These are phyloP conservation scores for Nyctibius grandis DNA, from an alignment of 2,797 vertebrate genomes.

Conservation along the genomic window DNA sequence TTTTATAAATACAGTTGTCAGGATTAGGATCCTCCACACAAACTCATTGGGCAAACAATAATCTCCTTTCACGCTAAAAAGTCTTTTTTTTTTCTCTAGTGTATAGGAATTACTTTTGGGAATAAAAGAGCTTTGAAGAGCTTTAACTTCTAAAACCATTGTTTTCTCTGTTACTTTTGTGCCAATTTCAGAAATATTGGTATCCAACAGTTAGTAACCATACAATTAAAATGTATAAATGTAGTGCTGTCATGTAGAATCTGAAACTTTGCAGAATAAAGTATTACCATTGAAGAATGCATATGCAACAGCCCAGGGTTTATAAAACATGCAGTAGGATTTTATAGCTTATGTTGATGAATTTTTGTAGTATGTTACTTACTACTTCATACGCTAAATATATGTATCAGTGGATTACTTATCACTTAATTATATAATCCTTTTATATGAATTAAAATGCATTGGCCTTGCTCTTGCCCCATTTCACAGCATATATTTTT, in stretches of 20 bases:
- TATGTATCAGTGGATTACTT: background rate
- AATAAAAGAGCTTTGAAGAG: slow-evolving; percentile 42
- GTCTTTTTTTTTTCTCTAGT: background rate
- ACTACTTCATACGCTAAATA: background rate
- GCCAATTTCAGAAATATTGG: background rate
- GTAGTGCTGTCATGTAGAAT: background rate
- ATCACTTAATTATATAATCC: background rate
- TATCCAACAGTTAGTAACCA: background rate
- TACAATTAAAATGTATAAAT: background rate
- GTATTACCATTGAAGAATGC: background rate
- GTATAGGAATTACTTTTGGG: background rate
- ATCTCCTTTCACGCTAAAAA: slow-evolving; percentile 34
- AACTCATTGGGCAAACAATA: background rate
- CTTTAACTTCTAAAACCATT: slow-evolving; percentile 43
- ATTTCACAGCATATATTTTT: background rate
- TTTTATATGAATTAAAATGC: background rate
- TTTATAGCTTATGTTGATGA: background rate
- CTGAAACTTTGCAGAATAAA: background rate
- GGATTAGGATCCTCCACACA: background rate
- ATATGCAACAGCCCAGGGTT: background rate
- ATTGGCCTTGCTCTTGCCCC: background rate
- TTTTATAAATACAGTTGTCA: slow-evolving; percentile 37
- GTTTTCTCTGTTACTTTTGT: slow-evolving; percentile 18
- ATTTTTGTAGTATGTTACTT: background rate
- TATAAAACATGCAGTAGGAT: background rate